These are phyloP conservation scores for Lymantria monacha DNA, from an alignment of 2,888 invertebrate genomes.

Conservation along the genomic window DNA sequence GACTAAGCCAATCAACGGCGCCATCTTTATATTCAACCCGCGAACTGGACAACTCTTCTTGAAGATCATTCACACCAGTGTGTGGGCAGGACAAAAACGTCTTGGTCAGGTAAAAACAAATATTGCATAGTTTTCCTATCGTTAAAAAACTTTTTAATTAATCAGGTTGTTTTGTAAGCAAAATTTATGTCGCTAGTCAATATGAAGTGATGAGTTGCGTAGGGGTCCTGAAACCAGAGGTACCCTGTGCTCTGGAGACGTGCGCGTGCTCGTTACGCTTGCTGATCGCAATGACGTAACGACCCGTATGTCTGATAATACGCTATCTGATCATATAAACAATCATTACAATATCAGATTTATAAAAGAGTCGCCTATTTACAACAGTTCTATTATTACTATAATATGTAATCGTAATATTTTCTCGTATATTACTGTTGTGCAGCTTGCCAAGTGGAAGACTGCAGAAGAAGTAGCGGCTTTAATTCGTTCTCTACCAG, in stretches of 20 bases:
- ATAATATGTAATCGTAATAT: too few species aligned
- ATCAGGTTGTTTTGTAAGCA: too few species aligned
- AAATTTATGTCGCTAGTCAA: too few species aligned
- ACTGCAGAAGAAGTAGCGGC: slow-evolving; percentile 99
- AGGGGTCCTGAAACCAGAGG: slow-evolving; percentile 80
- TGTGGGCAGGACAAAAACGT: slow-evolving; percentile 99
- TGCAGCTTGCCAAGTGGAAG: slow-evolving; percentile 98
- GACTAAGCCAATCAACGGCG: slow-evolving; percentile 99
- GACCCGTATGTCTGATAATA: slow-evolving; percentile 44
- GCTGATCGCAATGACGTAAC: slow-evolving; percentile 49
- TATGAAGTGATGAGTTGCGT: slow-evolving; percentile 69
- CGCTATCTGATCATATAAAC: slow-evolving; percentile 56
- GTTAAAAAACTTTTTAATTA: too few species aligned
- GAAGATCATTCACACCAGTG: slow-evolving; percentile 99
- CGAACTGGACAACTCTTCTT: slow-evolving; percentile 99
- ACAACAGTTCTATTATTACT: too few species aligned
- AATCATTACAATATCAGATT: too few species aligned
- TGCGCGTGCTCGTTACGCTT: slow-evolving; percentile 29
- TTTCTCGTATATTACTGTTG: background rate
- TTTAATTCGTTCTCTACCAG: slow-evolving; percentile 98
- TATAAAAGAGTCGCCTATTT: too few species aligned
- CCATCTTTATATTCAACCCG: slow-evolving; percentile 99
- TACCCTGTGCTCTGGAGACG: slow-evolving; percentile 64
- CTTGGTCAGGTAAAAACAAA: slow-evolving; percentile 91
- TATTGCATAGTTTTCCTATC: too few species aligned